Percentiles rank a stretch among this genome's conserved stretches.
phyloP scores from a whole-genome alignment of 2,797 vertebrate genomes.

The Sebastes itinus region DNA sequence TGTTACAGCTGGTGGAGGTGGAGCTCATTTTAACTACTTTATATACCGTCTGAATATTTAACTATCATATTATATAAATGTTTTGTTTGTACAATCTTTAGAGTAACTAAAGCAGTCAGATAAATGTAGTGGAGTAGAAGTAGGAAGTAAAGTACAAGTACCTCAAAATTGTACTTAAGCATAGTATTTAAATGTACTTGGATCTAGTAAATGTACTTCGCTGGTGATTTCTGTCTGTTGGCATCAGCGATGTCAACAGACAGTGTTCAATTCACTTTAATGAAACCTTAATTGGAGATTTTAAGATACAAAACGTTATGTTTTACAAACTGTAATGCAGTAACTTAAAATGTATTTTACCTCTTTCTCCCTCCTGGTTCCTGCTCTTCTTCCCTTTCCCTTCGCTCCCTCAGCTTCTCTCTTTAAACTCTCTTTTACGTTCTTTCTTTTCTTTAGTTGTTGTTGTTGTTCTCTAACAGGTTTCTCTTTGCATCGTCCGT shows the following conservation, averaged over 20 bases:
- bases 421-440: background rate
- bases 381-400: conserved; percentile 34
- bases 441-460: conserved; percentile 32
- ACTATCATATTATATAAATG: background rate
- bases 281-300: background rate
- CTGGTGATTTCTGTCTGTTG: background rate
- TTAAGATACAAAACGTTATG: background rate
- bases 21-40: background rate
- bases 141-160: background rate
- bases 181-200: background rate
- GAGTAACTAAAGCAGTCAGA: background rate
- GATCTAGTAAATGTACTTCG: background rate
- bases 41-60: background rate
- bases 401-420: conserved; percentile 30
- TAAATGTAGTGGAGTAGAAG: background rate
- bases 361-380: conserved; percentile 45
- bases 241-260: background rate
- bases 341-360: conserved; percentile 37
- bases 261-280: background rate
- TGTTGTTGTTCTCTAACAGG: conserved; percentile 42
- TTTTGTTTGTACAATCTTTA: background rate
- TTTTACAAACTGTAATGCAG: background rate
- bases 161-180: background rate
- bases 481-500: conserved; percentile 56
- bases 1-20: background rate